phyloP scores from a whole-genome alignment of 2,797 vertebrate species.

The Pseudotriccus pelzelni region DNA sequence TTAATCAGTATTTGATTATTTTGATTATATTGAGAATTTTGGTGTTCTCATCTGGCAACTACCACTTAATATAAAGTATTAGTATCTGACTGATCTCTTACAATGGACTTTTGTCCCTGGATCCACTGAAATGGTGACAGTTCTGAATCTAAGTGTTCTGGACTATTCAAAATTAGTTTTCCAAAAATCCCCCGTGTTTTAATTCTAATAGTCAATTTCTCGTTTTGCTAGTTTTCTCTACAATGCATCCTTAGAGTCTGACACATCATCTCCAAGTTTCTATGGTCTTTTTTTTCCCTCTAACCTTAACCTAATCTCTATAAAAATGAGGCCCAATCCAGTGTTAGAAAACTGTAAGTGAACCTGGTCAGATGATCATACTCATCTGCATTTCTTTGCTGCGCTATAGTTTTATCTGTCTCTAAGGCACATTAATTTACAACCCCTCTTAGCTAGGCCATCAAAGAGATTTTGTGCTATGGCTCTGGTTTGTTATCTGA shows the following conservation, averaged over 20 bases:
- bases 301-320: neutral
- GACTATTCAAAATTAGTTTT: neutral
- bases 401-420: neutral
- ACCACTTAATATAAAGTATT: neutral
- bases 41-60: accelerated
- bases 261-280: neutral
- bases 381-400: neutral
- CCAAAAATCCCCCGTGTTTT: neutral
- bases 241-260: neutral
- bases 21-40: neutral
- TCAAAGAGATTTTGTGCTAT: conserved; percentile 17
- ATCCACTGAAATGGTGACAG: neutral
- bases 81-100: neutral
- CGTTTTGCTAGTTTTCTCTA: neutral
- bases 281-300: neutral
- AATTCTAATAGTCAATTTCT: neutral
- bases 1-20: neutral
- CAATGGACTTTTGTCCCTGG: neutral
- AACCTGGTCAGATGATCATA: neutral
- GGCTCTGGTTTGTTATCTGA: conserved; percentile 6
- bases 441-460: neutral
- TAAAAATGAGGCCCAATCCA: neutral
- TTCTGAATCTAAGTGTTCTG: neutral
- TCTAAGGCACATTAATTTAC: conserved; percentile 8
- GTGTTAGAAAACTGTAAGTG: neutral